A percentile compares a stretch with the other conserved stretches of the same genome.
These are phyloP conservation scores for Nothoprocta perdicaria DNA, from an alignment of 2,113 vertebrate genomes.

Conservation along the genomic window DNA sequence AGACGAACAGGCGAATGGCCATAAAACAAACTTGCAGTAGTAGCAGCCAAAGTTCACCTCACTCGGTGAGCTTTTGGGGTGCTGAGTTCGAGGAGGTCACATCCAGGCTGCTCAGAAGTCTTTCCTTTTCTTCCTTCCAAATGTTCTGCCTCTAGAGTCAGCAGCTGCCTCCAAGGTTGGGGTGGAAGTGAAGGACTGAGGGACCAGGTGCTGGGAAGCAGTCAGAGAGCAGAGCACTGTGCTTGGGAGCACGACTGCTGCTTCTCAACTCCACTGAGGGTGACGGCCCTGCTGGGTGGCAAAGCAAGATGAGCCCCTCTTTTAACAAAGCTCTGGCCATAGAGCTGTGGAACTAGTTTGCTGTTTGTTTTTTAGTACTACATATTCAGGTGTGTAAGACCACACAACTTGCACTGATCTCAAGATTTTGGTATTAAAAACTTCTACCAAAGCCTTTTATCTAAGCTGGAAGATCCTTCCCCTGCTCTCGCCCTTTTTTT, in stretches of 20 bases:
- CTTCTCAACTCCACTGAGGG: background rate
- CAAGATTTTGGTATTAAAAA: background rate
- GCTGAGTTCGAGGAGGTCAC: background rate
- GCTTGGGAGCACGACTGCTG: background rate
- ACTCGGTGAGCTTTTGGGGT: background rate
- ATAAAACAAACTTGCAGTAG: conserved; percentile 15
- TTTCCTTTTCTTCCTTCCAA: conserved; percentile 33
- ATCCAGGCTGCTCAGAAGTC: conserved; percentile 9
- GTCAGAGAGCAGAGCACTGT: background rate
- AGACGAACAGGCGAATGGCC: background rate
- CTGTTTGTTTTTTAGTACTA: background rate
- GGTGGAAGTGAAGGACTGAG: background rate
- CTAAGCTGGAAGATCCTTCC: background rate
- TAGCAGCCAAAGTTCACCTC: background rate
- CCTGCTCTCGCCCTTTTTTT: background rate
- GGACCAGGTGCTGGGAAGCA: background rate
- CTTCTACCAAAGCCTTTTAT: background rate
- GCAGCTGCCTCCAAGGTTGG: background rate
- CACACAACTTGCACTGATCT: background rate
- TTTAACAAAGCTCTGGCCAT: background rate
- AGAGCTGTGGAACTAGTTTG: background rate
- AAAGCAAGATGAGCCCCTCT: background rate
- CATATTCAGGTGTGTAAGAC: background rate
- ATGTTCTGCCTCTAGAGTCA: background rate
- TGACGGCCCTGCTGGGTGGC: background rate